Evolutionary conservation across 1,140 invertebrate genomes (phyloP).

Genomic region (Holotrichia oblita): DNA sequence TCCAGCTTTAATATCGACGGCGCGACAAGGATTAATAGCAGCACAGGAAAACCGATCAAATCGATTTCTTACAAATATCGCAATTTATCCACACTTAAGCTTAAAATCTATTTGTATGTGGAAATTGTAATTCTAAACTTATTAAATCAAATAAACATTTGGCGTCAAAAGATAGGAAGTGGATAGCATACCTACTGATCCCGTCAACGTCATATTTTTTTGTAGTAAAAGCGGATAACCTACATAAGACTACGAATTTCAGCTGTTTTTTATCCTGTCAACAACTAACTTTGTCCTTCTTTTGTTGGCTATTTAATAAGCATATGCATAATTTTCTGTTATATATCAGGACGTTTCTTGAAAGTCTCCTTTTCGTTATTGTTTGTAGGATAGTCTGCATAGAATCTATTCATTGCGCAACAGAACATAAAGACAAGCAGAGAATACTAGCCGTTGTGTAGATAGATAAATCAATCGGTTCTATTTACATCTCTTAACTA

Average conservation of each 20-base stretch:
- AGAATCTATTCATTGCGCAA: neutral
- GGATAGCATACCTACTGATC: no score
- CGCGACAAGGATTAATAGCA: no score
- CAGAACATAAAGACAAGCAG: neutral
- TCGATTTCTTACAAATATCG: no score
- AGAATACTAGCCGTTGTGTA: neutral
- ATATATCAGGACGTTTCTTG: neutral
- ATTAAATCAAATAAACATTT: no score
- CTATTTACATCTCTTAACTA: no score
- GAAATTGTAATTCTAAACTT: no score
- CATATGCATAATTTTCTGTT: slow-evolving; percentile 21
- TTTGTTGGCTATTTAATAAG: neutral
- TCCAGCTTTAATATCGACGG: no score
- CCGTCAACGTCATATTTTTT: neutral
- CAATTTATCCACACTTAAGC: no score
- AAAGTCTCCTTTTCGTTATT: neutral
- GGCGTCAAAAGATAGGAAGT: no score
- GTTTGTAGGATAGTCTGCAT: neutral
- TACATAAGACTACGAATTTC: neutral
- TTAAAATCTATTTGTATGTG: no score
- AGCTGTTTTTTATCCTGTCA: slow-evolving; percentile 9
- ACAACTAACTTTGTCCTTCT: neutral
- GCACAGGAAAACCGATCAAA: no score
- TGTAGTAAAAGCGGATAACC: neutral
- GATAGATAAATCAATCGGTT: neutral